These are phyloP conservation scores for Ectemnius lituratus DNA, from an alignment of 2,888 invertebrate species.

Conservation along the genomic window DNA sequence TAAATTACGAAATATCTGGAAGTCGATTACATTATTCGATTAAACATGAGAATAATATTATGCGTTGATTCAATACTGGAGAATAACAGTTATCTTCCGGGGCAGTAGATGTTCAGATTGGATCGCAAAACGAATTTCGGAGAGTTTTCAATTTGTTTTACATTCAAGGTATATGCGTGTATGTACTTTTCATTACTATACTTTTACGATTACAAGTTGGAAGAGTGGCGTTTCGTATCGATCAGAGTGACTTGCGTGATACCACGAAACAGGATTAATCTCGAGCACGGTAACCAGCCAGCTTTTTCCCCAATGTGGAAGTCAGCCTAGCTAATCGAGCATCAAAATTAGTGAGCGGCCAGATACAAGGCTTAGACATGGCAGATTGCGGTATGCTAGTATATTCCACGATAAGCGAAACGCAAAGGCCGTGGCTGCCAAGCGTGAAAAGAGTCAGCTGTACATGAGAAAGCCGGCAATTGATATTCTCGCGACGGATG, in stretches of 20 bases:
- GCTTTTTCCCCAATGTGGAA: slow-evolving; percentile 9
- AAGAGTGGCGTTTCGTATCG: slow-evolving; percentile 19
- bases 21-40: too few species aligned
- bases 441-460: slow-evolving; percentile 6
- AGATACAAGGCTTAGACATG: background rate
- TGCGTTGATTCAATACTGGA: too few species aligned
- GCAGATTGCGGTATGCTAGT: slow-evolving; percentile 15
- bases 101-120: too few species aligned
- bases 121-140: too few species aligned
- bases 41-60: too few species aligned
- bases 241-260: slow-evolving; percentile 11
- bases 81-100: too few species aligned
- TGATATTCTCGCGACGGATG: slow-evolving; percentile 12
- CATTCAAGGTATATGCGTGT: too few species aligned
- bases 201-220: too few species aligned
- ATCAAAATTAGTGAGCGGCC: background rate
- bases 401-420: slow-evolving; percentile 8
- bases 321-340: slow-evolving; percentile 1
- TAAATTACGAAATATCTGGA: too few species aligned
- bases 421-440: background rate
- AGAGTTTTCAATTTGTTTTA: too few species aligned
- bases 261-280: slow-evolving; percentile 41
- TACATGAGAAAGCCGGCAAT: slow-evolving; percentile 4
- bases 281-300: slow-evolving; percentile 25
- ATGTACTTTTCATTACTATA: too few species aligned